These are phyloP conservation scores for Buphagus erythrorhynchus DNA, from an alignment of 2,797 vertebrate species.

Conservation along the genomic window DNA sequence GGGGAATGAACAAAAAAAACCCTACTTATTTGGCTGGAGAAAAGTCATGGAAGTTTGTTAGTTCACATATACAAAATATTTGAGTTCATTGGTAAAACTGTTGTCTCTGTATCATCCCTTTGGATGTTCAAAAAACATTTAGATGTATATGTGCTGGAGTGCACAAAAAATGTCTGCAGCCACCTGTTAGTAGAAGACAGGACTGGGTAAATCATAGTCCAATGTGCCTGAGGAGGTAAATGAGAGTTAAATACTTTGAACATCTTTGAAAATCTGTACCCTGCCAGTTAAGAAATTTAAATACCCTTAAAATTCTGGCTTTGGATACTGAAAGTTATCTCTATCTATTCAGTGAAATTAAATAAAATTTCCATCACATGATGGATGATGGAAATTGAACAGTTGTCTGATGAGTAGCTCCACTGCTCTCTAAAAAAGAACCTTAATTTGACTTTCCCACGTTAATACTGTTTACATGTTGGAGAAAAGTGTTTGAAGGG, in stretches of 20 bases:
- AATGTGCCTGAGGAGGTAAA: not conserved
- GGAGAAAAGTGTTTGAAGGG: not conserved
- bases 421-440: not conserved
- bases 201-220: not conserved
- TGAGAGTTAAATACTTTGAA: not conserved
- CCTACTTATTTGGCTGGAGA: not conserved
- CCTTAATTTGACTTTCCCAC: conserved; percentile 9
- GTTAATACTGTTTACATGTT: not conserved
- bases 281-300: not conserved
- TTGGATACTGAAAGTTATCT: not conserved
- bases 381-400: not conserved
- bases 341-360: not conserved
- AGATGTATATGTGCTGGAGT: not conserved
- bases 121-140: not conserved
- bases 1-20: not conserved
- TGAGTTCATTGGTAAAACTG: not conserved
- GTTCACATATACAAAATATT: not conserved
- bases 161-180: not conserved
- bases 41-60: not conserved
- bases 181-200: not conserved
- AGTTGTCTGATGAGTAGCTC: not conserved
- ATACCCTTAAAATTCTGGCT: not conserved
- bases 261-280: not conserved
- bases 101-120: not conserved
- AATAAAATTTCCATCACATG: not conserved